Percentiles rank a stretch among this genome's conserved stretches.
Evolutionary conservation across 2,113 vertebrate species (phyloP).

Genomic region (Gallinago media): DNA sequence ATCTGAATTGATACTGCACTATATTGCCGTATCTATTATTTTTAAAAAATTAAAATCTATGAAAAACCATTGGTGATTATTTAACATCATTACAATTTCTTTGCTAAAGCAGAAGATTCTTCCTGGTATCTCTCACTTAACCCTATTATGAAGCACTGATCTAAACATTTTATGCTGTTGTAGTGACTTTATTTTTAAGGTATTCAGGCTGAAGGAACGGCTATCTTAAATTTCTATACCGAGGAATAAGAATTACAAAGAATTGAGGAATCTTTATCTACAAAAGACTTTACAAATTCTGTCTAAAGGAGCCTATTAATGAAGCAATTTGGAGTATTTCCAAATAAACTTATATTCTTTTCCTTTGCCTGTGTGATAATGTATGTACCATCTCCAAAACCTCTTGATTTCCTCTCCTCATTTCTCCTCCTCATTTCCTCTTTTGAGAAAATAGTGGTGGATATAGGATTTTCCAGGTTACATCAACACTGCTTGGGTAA

Average conservation of each 20-base stretch:
- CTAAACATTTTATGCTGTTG: not conserved
- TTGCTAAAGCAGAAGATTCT: not conserved
- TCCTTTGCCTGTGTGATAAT: not conserved
- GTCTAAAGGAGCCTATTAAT: not conserved
- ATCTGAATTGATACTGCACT: not conserved
- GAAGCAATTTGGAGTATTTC: not conserved
- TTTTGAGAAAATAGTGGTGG: not conserved
- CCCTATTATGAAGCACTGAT: not conserved
- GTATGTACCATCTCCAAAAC: not conserved
- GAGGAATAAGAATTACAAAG: not conserved
- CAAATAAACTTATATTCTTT: not conserved
- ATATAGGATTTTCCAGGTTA: not conserved
- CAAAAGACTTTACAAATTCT: not conserved
- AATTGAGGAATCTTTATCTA: not conserved
- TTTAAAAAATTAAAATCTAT: not conserved
- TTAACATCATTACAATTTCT: not conserved
- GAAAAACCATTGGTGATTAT: rapidly evolving
- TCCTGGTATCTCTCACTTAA: not conserved
- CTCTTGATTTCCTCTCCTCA: too few species aligned
- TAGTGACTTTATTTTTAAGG: not conserved
- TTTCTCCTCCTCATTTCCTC: not conserved
- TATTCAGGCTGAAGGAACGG: not conserved
- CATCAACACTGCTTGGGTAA: not conserved
- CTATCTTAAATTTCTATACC: not conserved
- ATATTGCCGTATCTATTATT: not conserved